A percentile compares a stretch with the other conserved stretches of the same genome.
These are phyloP conservation scores for Cyprinella venusta DNA, from an alignment of 2,797 vertebrate species.

Conservation along the genomic window DNA sequence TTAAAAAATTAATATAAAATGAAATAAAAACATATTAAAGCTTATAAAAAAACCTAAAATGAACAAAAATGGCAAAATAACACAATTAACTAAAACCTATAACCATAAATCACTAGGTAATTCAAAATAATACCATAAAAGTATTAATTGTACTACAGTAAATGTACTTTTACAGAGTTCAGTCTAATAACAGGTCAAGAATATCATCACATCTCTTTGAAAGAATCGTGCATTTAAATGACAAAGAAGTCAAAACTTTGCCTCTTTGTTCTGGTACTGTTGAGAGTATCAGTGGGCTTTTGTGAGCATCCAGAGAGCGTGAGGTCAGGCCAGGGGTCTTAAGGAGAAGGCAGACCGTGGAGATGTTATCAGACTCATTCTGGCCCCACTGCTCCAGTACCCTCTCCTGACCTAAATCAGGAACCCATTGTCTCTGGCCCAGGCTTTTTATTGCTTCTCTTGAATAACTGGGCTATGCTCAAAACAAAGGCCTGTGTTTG, in stretches of 20 bases:
- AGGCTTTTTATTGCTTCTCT: slow-evolving; percentile 35
- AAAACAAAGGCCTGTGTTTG: slow-evolving; percentile 58
- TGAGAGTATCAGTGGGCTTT: slow-evolving; percentile 11
- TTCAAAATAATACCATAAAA: neutral
- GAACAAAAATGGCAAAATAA: neutral
- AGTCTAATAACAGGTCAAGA: neutral
- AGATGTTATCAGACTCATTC: slow-evolving; percentile 56
- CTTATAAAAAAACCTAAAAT: neutral
- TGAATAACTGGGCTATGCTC: slow-evolving; percentile 49
- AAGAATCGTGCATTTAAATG: neutral
- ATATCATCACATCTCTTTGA: slow-evolving; percentile 5
- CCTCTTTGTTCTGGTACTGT: slow-evolving; percentile 9
- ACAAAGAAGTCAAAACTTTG: neutral
- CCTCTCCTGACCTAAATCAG: slow-evolving; percentile 38
- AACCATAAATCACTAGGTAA: neutral
- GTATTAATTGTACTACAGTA: neutral
- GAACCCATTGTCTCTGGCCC: slow-evolving; percentile 35
- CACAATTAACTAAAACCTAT: neutral
- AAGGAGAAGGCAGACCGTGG: slow-evolving; percentile 23
- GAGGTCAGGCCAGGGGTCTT: slow-evolving; percentile 43
- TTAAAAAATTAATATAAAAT: neutral
- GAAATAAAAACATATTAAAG: neutral
- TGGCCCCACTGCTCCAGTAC: slow-evolving; percentile 26
- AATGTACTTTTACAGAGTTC: neutral
- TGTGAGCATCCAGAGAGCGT: slow-evolving; percentile 21